These are phyloP conservation scores for Ceraclea dissimilis DNA, from an alignment of 2,888 invertebrate genomes.

Conservation along the genomic window DNA sequence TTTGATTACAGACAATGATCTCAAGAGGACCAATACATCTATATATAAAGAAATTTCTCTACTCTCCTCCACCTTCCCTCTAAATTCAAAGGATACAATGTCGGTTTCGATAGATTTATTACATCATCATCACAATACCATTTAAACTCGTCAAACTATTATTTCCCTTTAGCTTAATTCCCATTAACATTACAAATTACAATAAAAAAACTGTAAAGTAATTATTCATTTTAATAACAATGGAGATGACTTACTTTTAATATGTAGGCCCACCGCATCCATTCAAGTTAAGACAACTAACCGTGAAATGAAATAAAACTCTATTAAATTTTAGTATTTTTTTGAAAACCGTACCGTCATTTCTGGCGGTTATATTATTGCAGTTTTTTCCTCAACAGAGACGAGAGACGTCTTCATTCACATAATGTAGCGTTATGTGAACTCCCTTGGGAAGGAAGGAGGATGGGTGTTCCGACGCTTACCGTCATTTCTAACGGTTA, in stretches of 20 bases:
- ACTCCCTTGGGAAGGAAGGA: too few species aligned
- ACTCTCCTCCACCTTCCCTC: background rate
- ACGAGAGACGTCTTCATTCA: too few species aligned
- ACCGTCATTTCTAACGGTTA: too few species aligned
- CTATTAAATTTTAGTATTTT: background rate
- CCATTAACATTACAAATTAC: conserved; percentile 11
- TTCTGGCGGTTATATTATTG: background rate
- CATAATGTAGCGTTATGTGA: too few species aligned
- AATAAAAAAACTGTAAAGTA: background rate
- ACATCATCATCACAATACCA: conserved; percentile 14
- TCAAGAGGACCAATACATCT: too few species aligned
- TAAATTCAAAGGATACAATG: conserved; percentile 3
- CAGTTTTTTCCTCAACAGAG: too few species aligned
- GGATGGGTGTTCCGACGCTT: too few species aligned
- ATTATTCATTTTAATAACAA: conserved; percentile 2
- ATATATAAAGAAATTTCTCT: background rate
- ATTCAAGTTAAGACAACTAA: background rate
- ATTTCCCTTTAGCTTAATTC: conserved; percentile 18
- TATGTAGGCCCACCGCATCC: background rate
- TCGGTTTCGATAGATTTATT: conserved; percentile 24
- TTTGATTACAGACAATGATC: too few species aligned
- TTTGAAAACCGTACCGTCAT: background rate
- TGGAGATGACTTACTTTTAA: conserved; percentile 6
- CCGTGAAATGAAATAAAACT: background rate
- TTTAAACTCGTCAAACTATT: conserved; percentile 21